Evolutionary conservation across 2,113 vertebrate genomes (phyloP), one percentile per base, ranked within the genome.

Genomic region (Corydoras maculifer): DNA sequence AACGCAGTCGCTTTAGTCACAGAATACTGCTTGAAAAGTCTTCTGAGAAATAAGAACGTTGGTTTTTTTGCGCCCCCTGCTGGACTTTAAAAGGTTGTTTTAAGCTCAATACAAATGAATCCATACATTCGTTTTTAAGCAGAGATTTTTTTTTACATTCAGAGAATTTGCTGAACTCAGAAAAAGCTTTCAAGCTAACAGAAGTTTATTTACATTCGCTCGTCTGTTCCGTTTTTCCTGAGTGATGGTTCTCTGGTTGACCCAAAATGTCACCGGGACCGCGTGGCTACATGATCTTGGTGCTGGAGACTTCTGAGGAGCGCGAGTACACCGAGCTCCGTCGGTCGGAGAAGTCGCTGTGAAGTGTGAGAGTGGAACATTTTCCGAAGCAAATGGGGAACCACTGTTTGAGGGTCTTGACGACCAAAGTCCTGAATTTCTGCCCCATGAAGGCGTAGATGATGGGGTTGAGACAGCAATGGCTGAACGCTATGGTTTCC

Each of bases 381-480:
- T 13, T 8, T 0, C 14, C 25, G 3, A 54, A 75, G 57, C 75
- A 69, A 49, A 51, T 2, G 4, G 82, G 82, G 14, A 81, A 10
- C 29, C 75, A 86, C 7, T 68, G 73, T 15, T 62, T 79, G 62
- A 90, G 10, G 58, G 85, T 15, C 54, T 74, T 80, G 18, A 79
- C 0, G 3, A 82, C 82, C 1, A 76, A 70, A 43, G 59, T 82
- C 74, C 80, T 85, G 55, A 91, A 91, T 61, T 84, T 90, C 75
- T 90, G 82, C 4, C 89, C 86, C 3, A 81, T 84, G 62, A 90
- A 90, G 57, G 86, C 89, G 0, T 91, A 91, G 8, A 91, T 88
- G 77, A 91, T 82, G 69, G 89, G 90, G 49, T 91, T 90, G 65
- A 90, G 79, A 51, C 89, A 91, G 78, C 88, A 89, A 81, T 90